These are phyloP conservation scores for Propithecus coquereli DNA, from an alignment of 2,113 vertebrate species.

Conservation along the genomic window DNA sequence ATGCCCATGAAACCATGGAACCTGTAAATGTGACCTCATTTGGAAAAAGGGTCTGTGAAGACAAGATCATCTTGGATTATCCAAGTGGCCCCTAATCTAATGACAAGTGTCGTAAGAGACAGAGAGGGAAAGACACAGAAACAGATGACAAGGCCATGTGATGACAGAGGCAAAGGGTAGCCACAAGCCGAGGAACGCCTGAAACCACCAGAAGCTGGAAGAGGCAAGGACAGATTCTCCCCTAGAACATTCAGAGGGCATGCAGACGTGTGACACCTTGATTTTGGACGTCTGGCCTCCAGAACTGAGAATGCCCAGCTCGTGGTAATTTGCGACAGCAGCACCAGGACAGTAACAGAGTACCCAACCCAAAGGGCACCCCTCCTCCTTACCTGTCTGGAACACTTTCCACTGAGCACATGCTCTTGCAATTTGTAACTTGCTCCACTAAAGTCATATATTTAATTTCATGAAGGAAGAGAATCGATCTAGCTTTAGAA, in stretches of 20 bases:
- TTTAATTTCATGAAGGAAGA: slow-evolving; percentile 9
- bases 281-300: not conserved
- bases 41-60: not conserved
- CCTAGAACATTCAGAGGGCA: not conserved
- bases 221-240: not conserved
- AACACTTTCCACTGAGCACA: not conserved
- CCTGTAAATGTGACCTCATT: not conserved
- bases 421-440: not conserved
- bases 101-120: not conserved
- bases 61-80: not conserved
- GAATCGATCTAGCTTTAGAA: not conserved
- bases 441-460: not conserved
- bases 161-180: not conserved
- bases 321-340: not conserved
- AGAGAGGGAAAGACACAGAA: not conserved
- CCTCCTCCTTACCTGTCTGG: not conserved
- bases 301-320: not conserved
- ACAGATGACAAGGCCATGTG: not conserved
- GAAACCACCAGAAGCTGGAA: not conserved
- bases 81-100: not conserved
- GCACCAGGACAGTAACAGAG: not conserved
- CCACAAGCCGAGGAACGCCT: not conserved
- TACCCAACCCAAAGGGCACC: not conserved
- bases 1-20: not conserved
- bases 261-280: not conserved